These are phyloP conservation scores for Protomyctophum bolini DNA, from an alignment of 2,113 vertebrate genomes.

Conservation along the genomic window DNA sequence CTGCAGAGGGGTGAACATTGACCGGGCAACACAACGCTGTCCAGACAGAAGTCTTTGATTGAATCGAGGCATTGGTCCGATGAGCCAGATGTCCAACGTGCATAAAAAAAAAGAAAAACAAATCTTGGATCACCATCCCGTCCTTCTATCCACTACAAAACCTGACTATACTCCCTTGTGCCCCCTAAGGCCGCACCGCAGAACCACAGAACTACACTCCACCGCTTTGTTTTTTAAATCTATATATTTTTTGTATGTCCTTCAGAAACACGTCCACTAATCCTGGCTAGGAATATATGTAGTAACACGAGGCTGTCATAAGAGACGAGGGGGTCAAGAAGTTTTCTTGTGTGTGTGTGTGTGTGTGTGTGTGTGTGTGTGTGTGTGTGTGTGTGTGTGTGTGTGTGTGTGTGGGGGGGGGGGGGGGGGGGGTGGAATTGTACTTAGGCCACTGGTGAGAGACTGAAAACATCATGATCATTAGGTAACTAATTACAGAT, in stretches of 20 bases:
- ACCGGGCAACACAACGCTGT: conserved; percentile 16
- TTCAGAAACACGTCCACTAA: conserved; percentile 62
- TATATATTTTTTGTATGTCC: conserved; percentile 59
- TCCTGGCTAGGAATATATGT: conserved; percentile 28
- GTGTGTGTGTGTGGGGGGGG: neutral
- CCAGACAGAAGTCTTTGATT: neutral
- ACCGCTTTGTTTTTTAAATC: conserved; percentile 47
- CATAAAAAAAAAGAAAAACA: conserved; percentile 26
- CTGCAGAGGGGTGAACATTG: conserved; percentile 41
- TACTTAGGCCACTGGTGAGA: conserved; percentile 59
- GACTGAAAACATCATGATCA: conserved; percentile 77
- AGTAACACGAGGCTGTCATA: conserved; percentile 47
- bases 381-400: no score
- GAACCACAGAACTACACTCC: conserved; percentile 71
- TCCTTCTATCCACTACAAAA: conserved; percentile 45
- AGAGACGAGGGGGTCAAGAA: conserved; percentile 32
- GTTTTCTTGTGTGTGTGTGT: conserved; percentile 23
- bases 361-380: no score
- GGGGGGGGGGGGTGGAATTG: conserved; percentile 49
- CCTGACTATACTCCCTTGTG: conserved; percentile 52
- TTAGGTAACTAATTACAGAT: conserved; percentile 83
- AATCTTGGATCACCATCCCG: conserved; percentile 50
- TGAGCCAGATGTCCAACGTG: conserved; percentile 46
- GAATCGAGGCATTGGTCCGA: conserved; percentile 37
- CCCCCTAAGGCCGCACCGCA: conserved; percentile 58